These are phyloP conservation scores for Tipula helvola DNA, from an alignment of 2,888 invertebrate species.

Conservation along the genomic window DNA sequence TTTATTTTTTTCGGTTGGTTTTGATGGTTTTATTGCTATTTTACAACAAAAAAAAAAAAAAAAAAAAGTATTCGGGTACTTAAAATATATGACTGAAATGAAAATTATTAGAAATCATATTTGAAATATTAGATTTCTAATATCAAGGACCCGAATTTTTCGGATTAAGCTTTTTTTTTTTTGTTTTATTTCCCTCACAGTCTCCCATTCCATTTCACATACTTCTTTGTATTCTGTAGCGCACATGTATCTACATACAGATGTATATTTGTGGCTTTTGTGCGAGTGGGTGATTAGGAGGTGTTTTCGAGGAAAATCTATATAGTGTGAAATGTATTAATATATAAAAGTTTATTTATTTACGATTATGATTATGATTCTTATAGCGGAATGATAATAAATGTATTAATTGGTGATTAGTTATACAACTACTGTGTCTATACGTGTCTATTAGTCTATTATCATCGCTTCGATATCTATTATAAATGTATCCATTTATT, in stretches of 20 bases:
- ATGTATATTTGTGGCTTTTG: background rate
- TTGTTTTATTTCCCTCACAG: background rate
- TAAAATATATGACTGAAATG: background rate
- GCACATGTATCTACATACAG: background rate
- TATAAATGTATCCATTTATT: background rate
- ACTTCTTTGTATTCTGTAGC: background rate
- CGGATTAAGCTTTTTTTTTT: background rate
- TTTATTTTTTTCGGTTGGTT: background rate
- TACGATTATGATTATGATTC: background rate
- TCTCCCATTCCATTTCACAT: background rate
- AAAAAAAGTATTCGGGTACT: background rate
- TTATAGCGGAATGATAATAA: background rate
- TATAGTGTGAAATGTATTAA: background rate
- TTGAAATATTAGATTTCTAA: background rate
- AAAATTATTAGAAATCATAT: conserved; percentile 4
- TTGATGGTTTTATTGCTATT: background rate
- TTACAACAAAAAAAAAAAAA: background rate
- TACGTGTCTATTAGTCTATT: background rate
- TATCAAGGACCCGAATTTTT: background rate
- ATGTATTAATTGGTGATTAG: conserved; percentile 4
- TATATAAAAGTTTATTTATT: background rate
- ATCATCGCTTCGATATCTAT: background rate
- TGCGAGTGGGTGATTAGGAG: background rate
- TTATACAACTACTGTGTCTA: background rate
- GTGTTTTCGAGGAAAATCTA: background rate